Conservation (phyloP, 2,888 invertebrate genomes). For the Dicycla oo region DNA sequence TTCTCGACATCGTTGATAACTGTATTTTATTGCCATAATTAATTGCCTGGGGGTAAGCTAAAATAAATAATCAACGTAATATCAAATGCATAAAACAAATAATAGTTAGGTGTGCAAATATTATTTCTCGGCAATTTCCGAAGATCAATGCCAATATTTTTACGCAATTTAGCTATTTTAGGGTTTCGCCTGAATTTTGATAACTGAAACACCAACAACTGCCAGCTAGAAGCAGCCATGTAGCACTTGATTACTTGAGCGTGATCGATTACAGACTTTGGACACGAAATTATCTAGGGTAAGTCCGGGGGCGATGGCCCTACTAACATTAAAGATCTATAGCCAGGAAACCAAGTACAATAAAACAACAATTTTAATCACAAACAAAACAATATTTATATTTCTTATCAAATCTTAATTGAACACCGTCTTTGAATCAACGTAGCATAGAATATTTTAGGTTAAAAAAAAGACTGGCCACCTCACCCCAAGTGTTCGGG, state of each 20-base stretch:
- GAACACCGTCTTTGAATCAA: too few species aligned
- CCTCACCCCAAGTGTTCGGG: too few species aligned
- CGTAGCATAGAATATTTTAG: too few species aligned
- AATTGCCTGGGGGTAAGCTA: slow-evolving; percentile 43
- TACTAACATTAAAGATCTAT: too few species aligned
- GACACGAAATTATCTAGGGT: background rate
- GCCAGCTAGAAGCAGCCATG: slow-evolving; percentile 1
- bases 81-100: slow-evolving; percentile 34
- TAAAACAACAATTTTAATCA: too few species aligned
- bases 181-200: slow-evolving; percentile 19
- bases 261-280: slow-evolving; percentile 8
- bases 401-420: too few species aligned
- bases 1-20: slow-evolving; percentile 63
- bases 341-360: too few species aligned
- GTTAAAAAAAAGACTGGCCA: too few species aligned
- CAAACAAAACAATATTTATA: too few species aligned
- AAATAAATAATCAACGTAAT: slow-evolving; percentile 52
- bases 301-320: too few species aligned
- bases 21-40: slow-evolving; percentile 59
- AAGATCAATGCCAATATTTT: slow-evolving; percentile 56
- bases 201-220: slow-evolving; percentile 4
- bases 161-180: slow-evolving; percentile 38
- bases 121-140: slow-evolving; percentile 35
- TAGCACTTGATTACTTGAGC: slow-evolving; percentile 2
- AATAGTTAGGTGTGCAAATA: slow-evolving; percentile 51